A percentile compares a stretch with the other conserved stretches of the same genome.
Conservation (phyloP, 2,797 vertebrate genomes). For the Varecia variegata region DNA sequence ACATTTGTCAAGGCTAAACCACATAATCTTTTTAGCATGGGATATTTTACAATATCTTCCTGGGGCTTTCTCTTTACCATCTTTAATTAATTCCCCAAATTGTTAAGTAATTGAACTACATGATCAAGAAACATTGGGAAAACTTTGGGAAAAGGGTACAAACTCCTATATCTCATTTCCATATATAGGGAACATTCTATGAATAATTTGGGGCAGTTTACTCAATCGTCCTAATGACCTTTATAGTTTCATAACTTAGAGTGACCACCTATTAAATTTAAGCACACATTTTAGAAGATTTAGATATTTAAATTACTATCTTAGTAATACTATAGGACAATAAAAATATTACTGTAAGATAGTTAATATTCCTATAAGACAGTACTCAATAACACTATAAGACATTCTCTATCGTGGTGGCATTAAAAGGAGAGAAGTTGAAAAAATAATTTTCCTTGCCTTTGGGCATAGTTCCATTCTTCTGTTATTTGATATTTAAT, state of each 20-base stretch:
- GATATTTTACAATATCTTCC: constrained; percentile 78
- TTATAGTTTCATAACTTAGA: neutral
- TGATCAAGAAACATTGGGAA: constrained; percentile 65
- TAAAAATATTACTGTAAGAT: neutral
- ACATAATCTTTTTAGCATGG: constrained; percentile 82
- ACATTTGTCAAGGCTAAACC: constrained; percentile 83
- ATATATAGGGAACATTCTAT: neutral
- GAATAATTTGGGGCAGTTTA: neutral
- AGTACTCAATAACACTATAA: neutral
- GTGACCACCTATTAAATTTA: constrained; percentile 47
- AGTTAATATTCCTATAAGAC: constrained; percentile 4
- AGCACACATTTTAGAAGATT: neutral
- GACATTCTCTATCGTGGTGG: neutral
- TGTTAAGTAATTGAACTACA: constrained; percentile 75
- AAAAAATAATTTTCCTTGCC: neutral
- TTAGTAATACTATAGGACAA: neutral
- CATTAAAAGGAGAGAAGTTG: constrained; percentile 22
- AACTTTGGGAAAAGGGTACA: constrained; percentile 60
- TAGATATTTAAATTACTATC: neutral
- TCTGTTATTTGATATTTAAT: neutral
- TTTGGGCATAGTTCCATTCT: constrained; percentile 37
- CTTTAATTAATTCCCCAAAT: constrained; percentile 80
- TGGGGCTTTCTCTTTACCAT: constrained; percentile 70
- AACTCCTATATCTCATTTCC: neutral
- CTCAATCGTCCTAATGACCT: neutral